Conservation (phyloP, 1,140 invertebrate species). For the Drosophila tsacasi region DNA sequence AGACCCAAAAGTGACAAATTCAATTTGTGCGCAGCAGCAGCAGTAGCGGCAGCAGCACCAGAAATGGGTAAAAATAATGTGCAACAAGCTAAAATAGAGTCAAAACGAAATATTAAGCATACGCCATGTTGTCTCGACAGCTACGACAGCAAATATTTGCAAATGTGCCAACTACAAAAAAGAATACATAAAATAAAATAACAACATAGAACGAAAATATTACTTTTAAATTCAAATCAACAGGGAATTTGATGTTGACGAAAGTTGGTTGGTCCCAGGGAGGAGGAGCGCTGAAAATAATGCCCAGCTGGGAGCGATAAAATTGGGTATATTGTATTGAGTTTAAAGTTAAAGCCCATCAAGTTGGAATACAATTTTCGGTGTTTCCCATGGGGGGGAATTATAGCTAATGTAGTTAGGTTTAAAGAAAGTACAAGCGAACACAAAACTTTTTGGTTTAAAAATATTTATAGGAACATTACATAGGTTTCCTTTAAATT, state of each 20-base stretch:
- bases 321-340: slow-evolving; percentile 33
- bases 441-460: neutral
- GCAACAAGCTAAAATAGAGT: slow-evolving; percentile 51
- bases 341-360: slow-evolving; percentile 28
- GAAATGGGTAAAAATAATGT: slow-evolving; percentile 30
- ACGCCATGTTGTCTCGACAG: slow-evolving; percentile 49
- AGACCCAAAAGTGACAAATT: slow-evolving; percentile 47
- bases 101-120: slow-evolving; percentile 52
- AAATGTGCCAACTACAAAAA: slow-evolving; percentile 47
- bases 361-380: slow-evolving; percentile 27
- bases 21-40: slow-evolving; percentile 38
- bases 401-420: neutral
- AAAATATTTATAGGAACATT: neutral
- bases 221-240: slow-evolving; percentile 63
- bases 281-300: slow-evolving; percentile 1
- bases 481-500: neutral
- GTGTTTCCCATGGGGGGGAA: neutral
- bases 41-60: neutral
- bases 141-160: slow-evolving; percentile 49
- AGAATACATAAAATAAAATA: neutral
- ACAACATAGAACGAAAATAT: slow-evolving; percentile 24
- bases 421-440: neutral
- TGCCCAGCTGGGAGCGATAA: slow-evolving; percentile 27
- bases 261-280: neutral
- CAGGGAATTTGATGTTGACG: slow-evolving; percentile 51